phyloP scores from a whole-genome alignment of 2,797 vertebrate species.

The Remorina albescens region DNA sequence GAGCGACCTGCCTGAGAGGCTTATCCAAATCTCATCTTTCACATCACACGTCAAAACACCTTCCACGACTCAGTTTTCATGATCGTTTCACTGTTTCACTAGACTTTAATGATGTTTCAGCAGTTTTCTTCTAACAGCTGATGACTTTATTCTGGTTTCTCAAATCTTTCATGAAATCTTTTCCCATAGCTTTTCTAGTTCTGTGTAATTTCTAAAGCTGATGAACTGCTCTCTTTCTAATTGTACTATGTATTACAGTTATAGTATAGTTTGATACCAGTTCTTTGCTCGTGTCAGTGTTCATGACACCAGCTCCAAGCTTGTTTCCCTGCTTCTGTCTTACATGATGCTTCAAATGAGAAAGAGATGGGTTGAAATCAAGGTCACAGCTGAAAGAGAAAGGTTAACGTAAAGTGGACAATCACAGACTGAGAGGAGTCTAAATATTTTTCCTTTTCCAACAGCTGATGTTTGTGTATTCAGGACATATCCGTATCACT shows the following conservation, averaged over 20 bases:
- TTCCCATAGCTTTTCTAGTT: slow-evolving; percentile 11
- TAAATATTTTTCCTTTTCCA: slow-evolving; percentile 3
- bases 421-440: slow-evolving; percentile 10
- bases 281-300: slow-evolving; percentile 29
- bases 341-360: slow-evolving; percentile 16
- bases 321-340: slow-evolving; percentile 15
- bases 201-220: background rate
- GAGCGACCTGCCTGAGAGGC: slow-evolving; percentile 14
- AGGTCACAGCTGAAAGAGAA: slow-evolving; percentile 47
- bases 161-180: background rate
- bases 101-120: background rate
- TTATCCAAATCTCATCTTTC: slow-evolving; percentile 34
- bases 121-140: background rate
- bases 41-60: background rate
- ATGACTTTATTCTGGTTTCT: background rate
- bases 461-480: slow-evolving; percentile 10
- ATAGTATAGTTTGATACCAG: slow-evolving; percentile 7
- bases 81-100: background rate
- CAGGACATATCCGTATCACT: too few relatives aligned
- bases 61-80: background rate
- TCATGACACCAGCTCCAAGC: slow-evolving; percentile 26
- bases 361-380: slow-evolving; percentile 10
- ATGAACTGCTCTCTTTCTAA: slow-evolving; percentile 9
- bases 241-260: too few relatives aligned
- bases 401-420: slow-evolving; percentile 42